Evolutionary conservation across 2,797 vertebrate species (phyloP).

Genomic region (Phalloptychus januarius): DNA sequence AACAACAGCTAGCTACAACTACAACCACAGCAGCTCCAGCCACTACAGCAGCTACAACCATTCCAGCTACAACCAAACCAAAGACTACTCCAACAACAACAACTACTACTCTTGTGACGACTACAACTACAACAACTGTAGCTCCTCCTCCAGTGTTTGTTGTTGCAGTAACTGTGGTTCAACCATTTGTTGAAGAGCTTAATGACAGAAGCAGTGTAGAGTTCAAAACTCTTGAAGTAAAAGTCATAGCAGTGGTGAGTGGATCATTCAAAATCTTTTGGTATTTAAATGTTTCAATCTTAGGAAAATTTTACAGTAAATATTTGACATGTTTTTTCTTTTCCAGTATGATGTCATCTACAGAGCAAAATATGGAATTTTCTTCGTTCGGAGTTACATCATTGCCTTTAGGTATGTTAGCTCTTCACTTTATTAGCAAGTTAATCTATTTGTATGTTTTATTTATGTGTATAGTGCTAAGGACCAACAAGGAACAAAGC

Average conservation of each 20-base stretch:
- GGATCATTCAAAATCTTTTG: not conserved
- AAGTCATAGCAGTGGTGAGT: slow-evolving; percentile 23
- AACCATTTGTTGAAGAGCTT: not conserved
- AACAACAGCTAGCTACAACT: not conserved
- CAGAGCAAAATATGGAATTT: accelerated
- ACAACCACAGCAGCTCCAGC: not conserved
- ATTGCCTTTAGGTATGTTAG: slow-evolving; percentile 18
- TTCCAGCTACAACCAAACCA: not conserved
- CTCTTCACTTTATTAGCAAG: not conserved
- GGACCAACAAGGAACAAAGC: not conserved
- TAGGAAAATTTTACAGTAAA: not conserved
- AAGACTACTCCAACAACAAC: not conserved
- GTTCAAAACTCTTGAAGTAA: not conserved
- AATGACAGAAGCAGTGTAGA: accelerated
- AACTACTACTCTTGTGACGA: not conserved
- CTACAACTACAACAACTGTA: not conserved
- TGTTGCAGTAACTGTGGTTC: not conserved
- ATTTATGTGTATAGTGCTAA: not conserved
- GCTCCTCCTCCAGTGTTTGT: not conserved
- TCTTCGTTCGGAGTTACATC: slow-evolving; percentile 3
- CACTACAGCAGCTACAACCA: not conserved
- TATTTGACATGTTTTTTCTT: not conserved
- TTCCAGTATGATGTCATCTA: slow-evolving; percentile 4
- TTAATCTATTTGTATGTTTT: not conserved
- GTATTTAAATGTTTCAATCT: not conserved